Percentiles rank a stretch among this genome's conserved stretches.
phyloP scores from a whole-genome alignment of 1,140 invertebrate genomes.

The Cydia pomonella region DNA sequence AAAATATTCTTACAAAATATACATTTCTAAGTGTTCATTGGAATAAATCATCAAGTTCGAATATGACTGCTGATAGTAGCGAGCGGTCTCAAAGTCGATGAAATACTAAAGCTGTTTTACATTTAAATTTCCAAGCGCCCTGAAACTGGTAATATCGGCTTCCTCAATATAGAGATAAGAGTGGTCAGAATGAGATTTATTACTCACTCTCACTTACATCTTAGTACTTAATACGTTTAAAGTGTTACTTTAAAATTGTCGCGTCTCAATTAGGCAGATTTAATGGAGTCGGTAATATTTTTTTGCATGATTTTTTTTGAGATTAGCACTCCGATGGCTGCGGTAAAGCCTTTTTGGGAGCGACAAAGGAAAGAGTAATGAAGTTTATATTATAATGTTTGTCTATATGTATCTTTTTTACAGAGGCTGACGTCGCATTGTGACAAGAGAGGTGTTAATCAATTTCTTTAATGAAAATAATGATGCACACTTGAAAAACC shows the following conservation, averaged over 20 bases:
- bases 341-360: not conserved
- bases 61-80: constrained; percentile 56
- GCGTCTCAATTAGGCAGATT: constrained; percentile 69
- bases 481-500: not conserved
- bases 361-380: constrained; percentile 1
- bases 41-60: constrained; percentile 38
- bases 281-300: constrained; percentile 61
- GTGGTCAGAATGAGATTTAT: constrained; percentile 72
- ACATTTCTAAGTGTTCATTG: not conserved
- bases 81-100: constrained; percentile 45
- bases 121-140: constrained; percentile 67
- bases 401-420: not conserved
- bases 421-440: not conserved
- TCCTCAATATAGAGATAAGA: constrained; percentile 69
- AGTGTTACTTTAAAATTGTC: constrained; percentile 56
- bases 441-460: constrained; percentile 39
- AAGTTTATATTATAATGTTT: not conserved
- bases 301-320: constrained; percentile 33
- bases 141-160: constrained; percentile 68
- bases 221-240: constrained; percentile 59
- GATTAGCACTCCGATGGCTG: constrained; percentile 2
- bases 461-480: constrained; percentile 35
- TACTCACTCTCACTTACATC: constrained; percentile 62
- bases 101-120: constrained; percentile 72
- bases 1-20: too few relatives aligned